phyloP scores from a whole-genome alignment of 2,113 vertebrate genomes.

The Hippoglossus stenolepis region DNA sequence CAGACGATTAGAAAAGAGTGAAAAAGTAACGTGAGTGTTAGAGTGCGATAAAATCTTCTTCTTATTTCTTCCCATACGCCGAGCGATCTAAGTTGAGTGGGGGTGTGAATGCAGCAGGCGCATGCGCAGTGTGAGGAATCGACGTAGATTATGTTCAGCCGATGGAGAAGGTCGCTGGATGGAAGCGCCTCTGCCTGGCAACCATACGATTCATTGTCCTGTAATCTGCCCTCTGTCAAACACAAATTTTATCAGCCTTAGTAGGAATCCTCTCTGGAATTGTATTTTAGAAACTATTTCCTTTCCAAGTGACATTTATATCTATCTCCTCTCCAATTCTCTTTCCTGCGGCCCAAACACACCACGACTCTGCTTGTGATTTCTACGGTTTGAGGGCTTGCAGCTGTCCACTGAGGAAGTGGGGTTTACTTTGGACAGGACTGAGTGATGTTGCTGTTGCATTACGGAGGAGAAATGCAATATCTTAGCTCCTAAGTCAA shows the following conservation, averaged over 20 bases:
- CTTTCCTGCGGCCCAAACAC: too few species aligned
- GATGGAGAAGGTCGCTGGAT: not conserved
- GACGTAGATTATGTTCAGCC: not conserved
- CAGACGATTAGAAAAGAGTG: too few species aligned
- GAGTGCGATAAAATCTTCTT: not conserved
- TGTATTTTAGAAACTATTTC: not conserved
- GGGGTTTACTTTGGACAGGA: too few species aligned
- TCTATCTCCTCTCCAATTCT: too few species aligned
- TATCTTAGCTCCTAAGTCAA: too few species aligned
- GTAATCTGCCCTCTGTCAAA: not conserved
- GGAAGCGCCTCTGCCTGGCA: not conserved
- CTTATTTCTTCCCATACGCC: conserved; percentile 3
- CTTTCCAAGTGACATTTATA: not conserved
- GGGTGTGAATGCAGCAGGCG: conserved; percentile 9
- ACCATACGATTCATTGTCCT: not conserved
- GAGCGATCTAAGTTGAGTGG: not conserved
- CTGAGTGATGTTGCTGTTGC: too few species aligned
- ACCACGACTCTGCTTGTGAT: too few species aligned
- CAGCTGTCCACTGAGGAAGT: too few species aligned
- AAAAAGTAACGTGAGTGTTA: too few species aligned
- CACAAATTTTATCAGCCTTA: too few species aligned
- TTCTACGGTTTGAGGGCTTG: too few species aligned
- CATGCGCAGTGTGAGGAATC: conserved; percentile 17
- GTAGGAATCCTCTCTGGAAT: not conserved
- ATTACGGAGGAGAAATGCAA: too few species aligned